Percentiles rank a stretch among this genome's conserved stretches.
Conservation (phyloP, 2,113 vertebrate genomes). For the Catharus minimus region DNA sequence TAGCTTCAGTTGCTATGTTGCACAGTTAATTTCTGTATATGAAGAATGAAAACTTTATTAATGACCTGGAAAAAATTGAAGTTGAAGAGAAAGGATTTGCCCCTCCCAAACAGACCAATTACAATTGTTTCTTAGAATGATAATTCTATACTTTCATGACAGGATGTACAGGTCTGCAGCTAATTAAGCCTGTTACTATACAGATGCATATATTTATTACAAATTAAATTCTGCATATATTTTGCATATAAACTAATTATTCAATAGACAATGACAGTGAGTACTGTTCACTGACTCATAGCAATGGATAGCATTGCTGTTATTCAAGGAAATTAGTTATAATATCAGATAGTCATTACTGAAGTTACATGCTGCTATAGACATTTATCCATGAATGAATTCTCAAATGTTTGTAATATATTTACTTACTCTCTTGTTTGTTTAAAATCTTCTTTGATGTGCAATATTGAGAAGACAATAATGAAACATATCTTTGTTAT, state of each 20-base stretch:
- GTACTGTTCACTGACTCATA: not conserved
- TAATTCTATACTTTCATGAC: slow-evolving; percentile 46
- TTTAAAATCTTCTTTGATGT: not conserved
- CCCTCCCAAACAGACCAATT: slow-evolving; percentile 34
- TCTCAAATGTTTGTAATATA: not conserved
- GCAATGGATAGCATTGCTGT: not conserved
- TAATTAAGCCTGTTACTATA: slow-evolving; percentile 44
- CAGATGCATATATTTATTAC: not conserved
- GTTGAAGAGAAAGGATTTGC: slow-evolving; percentile 47
- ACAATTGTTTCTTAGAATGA: slow-evolving; percentile 41
- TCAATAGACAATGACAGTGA: not conserved
- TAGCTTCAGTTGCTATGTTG: slow-evolving; percentile 57
- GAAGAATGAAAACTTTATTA: slow-evolving; percentile 59
- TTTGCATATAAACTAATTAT: not conserved
- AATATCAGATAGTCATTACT: not conserved
- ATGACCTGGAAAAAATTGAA: slow-evolving; percentile 51
- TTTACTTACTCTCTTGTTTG: not conserved
- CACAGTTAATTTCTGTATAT: slow-evolving; percentile 50
- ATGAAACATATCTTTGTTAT: not conserved
- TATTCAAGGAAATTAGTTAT: not conserved
- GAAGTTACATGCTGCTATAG: not conserved
- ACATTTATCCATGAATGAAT: not conserved
- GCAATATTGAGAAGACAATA: not conserved
- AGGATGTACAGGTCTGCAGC: slow-evolving; percentile 12
- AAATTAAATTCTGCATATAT: not conserved